Base-by-base conservation (phyloP, 1,140 invertebrate species). In the Drosophila orena region DNA sequence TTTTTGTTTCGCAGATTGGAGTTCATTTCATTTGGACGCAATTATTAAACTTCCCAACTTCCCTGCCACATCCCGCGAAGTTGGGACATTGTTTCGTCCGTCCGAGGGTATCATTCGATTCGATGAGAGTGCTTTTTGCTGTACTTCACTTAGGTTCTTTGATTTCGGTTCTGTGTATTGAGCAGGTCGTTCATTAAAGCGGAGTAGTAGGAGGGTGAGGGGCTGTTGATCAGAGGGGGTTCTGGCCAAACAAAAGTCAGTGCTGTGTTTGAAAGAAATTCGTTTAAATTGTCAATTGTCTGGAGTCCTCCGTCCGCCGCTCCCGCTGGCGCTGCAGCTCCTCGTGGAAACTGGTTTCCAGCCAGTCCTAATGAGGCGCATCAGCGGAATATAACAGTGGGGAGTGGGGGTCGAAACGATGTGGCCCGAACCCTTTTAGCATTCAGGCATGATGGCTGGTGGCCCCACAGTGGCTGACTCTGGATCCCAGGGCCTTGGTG, bases 221-320 rank as follows among this genome's bases (percentile, higher is more conserved):
- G 37, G 52, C 6, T 42, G 50, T 24, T 46, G 74, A 53, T 57
- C 42, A 59, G 14, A 72, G 64, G 49, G 42, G 40, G 12, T 69
- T n/a, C 64, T 70, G 68, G 52, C 50, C 68, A 70, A 83, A 68
- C 52, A 66, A 74, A 73, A 81, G 79, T 86, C 83, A 86, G 83
- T 62, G 75, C 43, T 69, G 75, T 72, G 76, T 86, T 86, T 88
- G 83, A 88, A 86, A 79, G 83, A 86, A 86, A 86, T 86, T 86
- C 83, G 79, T 86, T 86, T 88, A 86, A 86, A 89, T 88, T 86
- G 83, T 86, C 84, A 86, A 86, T 86, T 86, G 75, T 86, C 84
- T 88, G 79, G 75, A 68, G 84, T 77, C 59, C 53, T 70, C 54
- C 37, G 50, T 50, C 40, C 61, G 44, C 38, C 64, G 71, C 52